Evolutionary conservation across 1,140 invertebrate species (phyloP).

Genomic region (Papilio glaucus): DNA sequence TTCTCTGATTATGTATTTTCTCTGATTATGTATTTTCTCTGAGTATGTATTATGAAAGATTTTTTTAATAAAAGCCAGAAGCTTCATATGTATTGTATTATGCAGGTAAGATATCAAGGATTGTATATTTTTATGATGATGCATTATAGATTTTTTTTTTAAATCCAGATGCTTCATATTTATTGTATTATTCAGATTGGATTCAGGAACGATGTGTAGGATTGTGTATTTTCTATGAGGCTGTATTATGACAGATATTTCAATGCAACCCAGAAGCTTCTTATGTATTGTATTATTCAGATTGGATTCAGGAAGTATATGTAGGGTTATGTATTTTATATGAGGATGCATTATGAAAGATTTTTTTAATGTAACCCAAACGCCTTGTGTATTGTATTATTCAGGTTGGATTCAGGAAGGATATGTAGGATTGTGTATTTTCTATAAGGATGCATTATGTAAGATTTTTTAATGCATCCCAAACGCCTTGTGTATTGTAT

Average conservation of each 20-base stretch:
- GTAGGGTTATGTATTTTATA: neutral
- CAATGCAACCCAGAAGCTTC: neutral
- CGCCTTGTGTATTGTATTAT: too few species aligned
- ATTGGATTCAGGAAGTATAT: neutral
- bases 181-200: neutral
- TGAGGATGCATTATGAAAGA: neutral
- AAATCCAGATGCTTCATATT: neutral
- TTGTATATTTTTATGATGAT: neutral
- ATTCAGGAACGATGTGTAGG: neutral
- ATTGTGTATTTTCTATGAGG: too few species aligned
- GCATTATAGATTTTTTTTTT: neutral
- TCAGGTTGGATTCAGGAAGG: too few species aligned
- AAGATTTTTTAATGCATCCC: neutral
- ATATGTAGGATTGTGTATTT: neutral
- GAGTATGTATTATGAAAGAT: too few species aligned
- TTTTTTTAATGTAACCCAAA: too few species aligned
- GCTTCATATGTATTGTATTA: neutral
- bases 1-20: neutral
- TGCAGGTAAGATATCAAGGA: neutral
- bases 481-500: neutral
- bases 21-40: too few species aligned
- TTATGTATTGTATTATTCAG: neutral
- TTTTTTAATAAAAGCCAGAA: neutral
- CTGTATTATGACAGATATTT: too few species aligned
- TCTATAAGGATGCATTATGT: neutral